These are phyloP conservation scores for Drosophila oshimai DNA, from an alignment of 1,140 invertebrate genomes.

Conservation along the genomic window DNA sequence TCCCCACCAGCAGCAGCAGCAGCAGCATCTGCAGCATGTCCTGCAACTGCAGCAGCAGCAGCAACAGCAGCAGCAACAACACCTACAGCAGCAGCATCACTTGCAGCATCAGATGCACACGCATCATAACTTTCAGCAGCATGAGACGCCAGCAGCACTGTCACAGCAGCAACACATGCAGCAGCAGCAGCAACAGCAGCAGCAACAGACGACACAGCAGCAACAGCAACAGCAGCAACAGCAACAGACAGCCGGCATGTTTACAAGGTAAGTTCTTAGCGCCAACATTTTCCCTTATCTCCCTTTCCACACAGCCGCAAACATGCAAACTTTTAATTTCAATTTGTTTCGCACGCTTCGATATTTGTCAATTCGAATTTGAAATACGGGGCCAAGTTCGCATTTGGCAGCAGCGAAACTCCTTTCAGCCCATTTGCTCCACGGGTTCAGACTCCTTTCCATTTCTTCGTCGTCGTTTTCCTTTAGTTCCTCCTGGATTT, in stretches of 20 bases:
- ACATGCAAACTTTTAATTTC: slow-evolving; percentile 81
- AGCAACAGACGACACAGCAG: slow-evolving; percentile 54
- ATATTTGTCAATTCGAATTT: slow-evolving; percentile 74
- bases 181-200: slow-evolving; percentile 47
- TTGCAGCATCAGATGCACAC: slow-evolving; percentile 71
- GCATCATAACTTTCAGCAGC: slow-evolving; percentile 74
- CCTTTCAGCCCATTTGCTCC: slow-evolving; percentile 38
- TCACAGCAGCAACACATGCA: slow-evolving; percentile 56
- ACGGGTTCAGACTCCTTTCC: slow-evolving; percentile 21
- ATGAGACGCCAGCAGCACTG: slow-evolving; percentile 48
- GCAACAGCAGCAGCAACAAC: slow-evolving; percentile 58
- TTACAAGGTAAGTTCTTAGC: slow-evolving; percentile 81
- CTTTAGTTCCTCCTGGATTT: slow-evolving; percentile 13
- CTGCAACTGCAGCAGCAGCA: slow-evolving; percentile 64
- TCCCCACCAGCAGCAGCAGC: slow-evolving; percentile 53
- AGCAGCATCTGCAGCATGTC: slow-evolving; percentile 59
- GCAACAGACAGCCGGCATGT: slow-evolving; percentile 73
- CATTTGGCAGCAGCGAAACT: slow-evolving; percentile 26
- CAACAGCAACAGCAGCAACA: slow-evolving; percentile 35
- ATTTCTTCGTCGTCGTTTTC: slow-evolving; percentile 15
- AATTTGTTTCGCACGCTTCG: slow-evolving; percentile 77
- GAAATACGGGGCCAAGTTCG: slow-evolving; percentile 54
- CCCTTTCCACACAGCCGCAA: slow-evolving; percentile 30
- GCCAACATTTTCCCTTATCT: slow-evolving; percentile 52
- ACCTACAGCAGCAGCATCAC: slow-evolving; percentile 65